Conservation (phyloP, 2,888 invertebrate genomes). For the Pseudococcus jackbeardsleyi region DNA sequence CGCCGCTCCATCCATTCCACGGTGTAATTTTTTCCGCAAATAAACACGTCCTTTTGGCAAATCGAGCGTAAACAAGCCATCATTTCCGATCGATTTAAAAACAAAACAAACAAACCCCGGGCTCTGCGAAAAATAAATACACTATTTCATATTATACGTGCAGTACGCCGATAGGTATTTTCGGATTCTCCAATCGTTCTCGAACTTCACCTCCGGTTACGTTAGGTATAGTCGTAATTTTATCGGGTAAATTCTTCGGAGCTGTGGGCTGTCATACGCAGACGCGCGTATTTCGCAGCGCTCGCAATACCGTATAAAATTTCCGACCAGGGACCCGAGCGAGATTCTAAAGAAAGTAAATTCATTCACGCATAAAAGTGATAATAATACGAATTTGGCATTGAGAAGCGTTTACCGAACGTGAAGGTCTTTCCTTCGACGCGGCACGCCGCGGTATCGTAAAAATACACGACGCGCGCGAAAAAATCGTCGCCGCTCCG, state of each 20-base stretch:
- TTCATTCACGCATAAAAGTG: conserved; percentile 8
- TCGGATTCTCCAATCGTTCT: not conserved
- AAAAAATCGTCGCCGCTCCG: not conserved
- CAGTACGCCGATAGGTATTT: not conserved
- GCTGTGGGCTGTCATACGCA: not conserved
- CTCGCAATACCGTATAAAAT: conserved; percentile 8
- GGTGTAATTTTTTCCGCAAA: not conserved
- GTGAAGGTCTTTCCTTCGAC: not conserved
- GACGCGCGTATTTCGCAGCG: not conserved
- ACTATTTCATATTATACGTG: not conserved
- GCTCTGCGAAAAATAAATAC: conserved; percentile 13
- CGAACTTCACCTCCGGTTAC: not conserved
- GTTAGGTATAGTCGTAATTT: not conserved
- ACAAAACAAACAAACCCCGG: conserved; percentile 11
- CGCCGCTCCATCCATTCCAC: not conserved
- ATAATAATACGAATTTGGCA: conserved; percentile 30
- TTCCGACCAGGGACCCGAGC: not conserved
- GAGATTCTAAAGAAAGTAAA: conserved; percentile 7
- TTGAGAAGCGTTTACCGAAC: not conserved
- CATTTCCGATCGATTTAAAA: conserved; percentile 12
- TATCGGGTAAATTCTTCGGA: not conserved
- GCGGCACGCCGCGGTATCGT: not conserved
- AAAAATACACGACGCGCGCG: not conserved
- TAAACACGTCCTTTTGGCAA: conserved; percentile 5
- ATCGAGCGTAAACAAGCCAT: conserved; percentile 35